Evolutionary conservation across 2,888 invertebrate genomes (phyloP).

Genomic region (Ormyrus pomaceus): DNA sequence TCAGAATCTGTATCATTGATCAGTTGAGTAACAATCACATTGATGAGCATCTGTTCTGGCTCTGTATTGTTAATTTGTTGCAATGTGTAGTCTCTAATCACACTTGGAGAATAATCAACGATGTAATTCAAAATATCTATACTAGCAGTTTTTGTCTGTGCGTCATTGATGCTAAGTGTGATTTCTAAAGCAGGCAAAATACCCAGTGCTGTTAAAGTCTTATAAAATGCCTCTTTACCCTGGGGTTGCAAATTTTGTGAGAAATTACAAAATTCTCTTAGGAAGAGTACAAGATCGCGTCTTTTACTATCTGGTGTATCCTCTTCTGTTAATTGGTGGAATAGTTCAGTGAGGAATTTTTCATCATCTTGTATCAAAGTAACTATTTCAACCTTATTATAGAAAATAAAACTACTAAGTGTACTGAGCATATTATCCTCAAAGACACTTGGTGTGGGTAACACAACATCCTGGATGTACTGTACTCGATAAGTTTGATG

Average conservation of each 20-base stretch:
- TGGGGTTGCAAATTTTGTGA: slow-evolving; percentile 98
- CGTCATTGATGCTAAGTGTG: slow-evolving; percentile 93
- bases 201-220: slow-evolving; percentile 92
- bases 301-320: slow-evolving; percentile 90
- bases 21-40: slow-evolving; percentile 99
- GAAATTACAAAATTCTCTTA: slow-evolving; percentile 99
- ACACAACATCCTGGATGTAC: slow-evolving; percentile 98
- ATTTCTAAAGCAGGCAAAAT: slow-evolving; percentile 93
- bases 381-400: slow-evolving; percentile 99
- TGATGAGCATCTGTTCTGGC: slow-evolving; percentile 95
- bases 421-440: slow-evolving; percentile 99
- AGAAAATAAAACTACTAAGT: slow-evolving; percentile 98
- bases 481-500: slow-evolving; percentile 99
- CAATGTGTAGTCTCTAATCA: slow-evolving; percentile 96
- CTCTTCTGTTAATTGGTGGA: slow-evolving; percentile 93
- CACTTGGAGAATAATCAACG: slow-evolving; percentile 98
- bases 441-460: slow-evolving; percentile 99
- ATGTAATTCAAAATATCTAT: slow-evolving; percentile 99
- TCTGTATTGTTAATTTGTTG: slow-evolving; percentile 93
- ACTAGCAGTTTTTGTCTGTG: slow-evolving; percentile 95
- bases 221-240: slow-evolving; percentile 98
- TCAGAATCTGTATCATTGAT: slow-evolving; percentile 97
- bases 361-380: slow-evolving; percentile 98
- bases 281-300: slow-evolving; percentile 95
- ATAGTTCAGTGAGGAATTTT: slow-evolving; percentile 95